These are phyloP conservation scores for Euplexia lucipara DNA, from an alignment of 2,888 invertebrate species.

Conservation along the genomic window DNA sequence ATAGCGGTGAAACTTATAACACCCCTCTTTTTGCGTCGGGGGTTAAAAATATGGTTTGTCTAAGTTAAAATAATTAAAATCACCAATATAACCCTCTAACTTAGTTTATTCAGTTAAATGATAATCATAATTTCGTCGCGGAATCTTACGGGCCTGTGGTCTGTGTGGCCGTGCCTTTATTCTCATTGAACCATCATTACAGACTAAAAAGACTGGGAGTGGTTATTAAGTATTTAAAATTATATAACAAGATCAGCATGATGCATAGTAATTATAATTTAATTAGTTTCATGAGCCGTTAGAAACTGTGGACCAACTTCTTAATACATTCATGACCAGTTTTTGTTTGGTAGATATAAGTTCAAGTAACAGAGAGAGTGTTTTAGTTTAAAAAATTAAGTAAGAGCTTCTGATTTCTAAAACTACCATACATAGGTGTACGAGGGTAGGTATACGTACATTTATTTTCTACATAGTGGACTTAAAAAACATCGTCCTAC, in stretches of 20 bases:
- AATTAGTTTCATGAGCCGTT: conserved; percentile 10
- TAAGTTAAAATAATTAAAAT: too few species aligned
- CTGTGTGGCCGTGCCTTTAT: not conserved
- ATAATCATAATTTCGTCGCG: too few species aligned
- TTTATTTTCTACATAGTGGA: too few species aligned
- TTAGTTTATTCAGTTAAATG: too few species aligned
- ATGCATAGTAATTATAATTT: conserved; percentile 19
- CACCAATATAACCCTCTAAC: too few species aligned
- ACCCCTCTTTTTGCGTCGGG: too few species aligned
- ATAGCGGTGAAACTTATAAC: too few species aligned
- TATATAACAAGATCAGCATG: conserved; percentile 29
- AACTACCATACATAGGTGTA: too few species aligned
- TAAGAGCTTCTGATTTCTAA: conserved; percentile 10
- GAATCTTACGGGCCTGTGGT: too few species aligned
- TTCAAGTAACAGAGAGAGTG: not conserved
- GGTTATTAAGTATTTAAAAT: conserved; percentile 13
- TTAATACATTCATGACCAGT: not conserved
- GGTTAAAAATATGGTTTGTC: too few species aligned
- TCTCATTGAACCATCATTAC: conserved; percentile 7
- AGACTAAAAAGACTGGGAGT: conserved; percentile 10
- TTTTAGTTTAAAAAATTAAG: not conserved
- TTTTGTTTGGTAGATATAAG: not conserved
- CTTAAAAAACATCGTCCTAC: too few species aligned
- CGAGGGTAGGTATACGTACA: too few species aligned
- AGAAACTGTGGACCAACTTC: conserved; percentile 13